A percentile compares a stretch with the other conserved stretches of the same genome.
Conservation (phyloP, 2,888 invertebrate genomes). For the Melieria crassipennis region DNA sequence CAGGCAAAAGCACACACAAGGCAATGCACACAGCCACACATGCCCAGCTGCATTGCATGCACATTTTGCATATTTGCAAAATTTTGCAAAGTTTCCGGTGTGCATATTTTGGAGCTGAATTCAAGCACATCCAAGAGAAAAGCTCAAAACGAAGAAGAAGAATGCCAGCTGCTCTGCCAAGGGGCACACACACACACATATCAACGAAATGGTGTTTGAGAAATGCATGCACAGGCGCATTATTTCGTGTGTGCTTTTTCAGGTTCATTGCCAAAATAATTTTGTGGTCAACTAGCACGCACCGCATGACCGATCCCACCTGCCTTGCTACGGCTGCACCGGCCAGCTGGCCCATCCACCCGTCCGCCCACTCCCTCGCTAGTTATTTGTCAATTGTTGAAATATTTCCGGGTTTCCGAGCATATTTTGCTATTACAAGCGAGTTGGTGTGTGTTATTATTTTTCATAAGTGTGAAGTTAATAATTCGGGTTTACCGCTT, state of each 20-base stretch:
- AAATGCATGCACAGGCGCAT: neutral
- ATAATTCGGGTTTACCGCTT: neutral
- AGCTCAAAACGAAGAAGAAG: no score
- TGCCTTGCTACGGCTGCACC: neutral
- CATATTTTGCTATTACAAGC: conserved; percentile 1
- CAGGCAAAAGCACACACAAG: neutral
- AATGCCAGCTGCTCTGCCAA: no score
- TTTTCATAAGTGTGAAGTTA: neutral
- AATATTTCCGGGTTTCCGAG: conserved; percentile 9
- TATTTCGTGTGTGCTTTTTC: conserved; percentile 37
- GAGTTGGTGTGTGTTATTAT: neutral
- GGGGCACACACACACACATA: no score
- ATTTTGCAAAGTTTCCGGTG: neutral
- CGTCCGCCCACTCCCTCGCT: neutral
- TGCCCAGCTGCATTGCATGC: neutral
- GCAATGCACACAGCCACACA: neutral
- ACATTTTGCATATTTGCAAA: conserved; percentile 6
- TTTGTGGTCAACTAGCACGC: conserved; percentile 55
- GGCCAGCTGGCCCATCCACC: neutral
- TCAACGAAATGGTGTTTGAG: neutral
- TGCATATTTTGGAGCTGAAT: no score
- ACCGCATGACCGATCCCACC: conserved; percentile 45
- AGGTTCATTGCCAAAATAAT: conserved; percentile 58
- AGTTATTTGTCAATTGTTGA: conserved; percentile 17
- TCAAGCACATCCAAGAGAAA: no score